phyloP scores from a whole-genome alignment of 2,888 invertebrate genomes.

The Amphipoea oculea region DNA sequence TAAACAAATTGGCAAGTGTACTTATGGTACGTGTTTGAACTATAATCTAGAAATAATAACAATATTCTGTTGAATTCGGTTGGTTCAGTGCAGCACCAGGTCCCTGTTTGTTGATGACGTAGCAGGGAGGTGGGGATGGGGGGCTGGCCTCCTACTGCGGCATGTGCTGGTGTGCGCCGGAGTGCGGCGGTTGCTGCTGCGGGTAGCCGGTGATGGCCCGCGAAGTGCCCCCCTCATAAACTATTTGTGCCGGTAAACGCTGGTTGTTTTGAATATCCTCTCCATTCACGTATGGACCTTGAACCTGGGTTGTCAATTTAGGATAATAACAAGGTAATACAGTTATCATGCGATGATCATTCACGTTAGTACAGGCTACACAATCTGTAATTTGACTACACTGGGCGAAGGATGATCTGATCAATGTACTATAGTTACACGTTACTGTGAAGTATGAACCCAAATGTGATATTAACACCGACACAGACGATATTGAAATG shows the following conservation, averaged over 20 bases:
- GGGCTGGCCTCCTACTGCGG: conserved; percentile 68
- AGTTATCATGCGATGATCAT: not conserved
- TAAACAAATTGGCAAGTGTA: conserved; percentile 59
- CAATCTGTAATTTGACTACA: not conserved
- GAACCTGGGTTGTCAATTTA: conserved; percentile 70
- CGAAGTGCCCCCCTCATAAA: conserved; percentile 69
- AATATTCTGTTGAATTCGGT: conserved; percentile 22
- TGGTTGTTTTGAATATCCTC: conserved; percentile 74
- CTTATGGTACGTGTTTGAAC: conserved; percentile 38
- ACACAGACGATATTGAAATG: conserved; percentile 1
- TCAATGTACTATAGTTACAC: not conserved
- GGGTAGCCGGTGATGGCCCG: conserved; percentile 65
- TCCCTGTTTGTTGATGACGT: not conserved
- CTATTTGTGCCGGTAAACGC: conserved; percentile 73
- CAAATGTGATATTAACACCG: not conserved
- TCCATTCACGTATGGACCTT: conserved; percentile 70
- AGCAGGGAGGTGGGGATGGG: no score
- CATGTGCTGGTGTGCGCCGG: conserved; percentile 68
- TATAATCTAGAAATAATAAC: conserved; percentile 40
- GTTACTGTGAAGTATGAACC: not conserved
- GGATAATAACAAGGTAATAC: not conserved
- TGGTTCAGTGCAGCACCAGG: conserved; percentile 14
- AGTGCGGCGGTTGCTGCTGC: conserved; percentile 55
- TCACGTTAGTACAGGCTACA: not conserved
- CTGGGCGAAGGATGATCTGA: not conserved